Evolutionary conservation across 2,888 invertebrate species (phyloP), one percentile per base, ranked within the genome.

Genomic region (Diaperis boleti): DNA sequence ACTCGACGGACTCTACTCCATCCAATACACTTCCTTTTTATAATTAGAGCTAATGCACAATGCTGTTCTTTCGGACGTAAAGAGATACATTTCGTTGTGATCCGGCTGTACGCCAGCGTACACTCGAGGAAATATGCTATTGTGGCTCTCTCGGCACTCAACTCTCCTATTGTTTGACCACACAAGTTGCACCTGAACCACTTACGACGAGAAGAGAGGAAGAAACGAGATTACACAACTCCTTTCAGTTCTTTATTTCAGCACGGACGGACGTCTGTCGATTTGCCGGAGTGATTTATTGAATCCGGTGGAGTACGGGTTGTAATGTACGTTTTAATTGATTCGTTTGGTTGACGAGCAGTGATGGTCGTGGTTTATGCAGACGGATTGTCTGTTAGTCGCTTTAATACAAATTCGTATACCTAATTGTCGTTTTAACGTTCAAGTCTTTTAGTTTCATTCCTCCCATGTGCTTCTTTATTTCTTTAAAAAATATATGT

Each of bases 111-210:
- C n/a, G n/a, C n/a, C n/a, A n/a, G n/a, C n/a, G 37, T 31, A 35
- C 33, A 17, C 35, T 41, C 44, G 15, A 7, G 59, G 22, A 49
- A 59, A 49, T 60, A 44, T 60, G 52, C 52, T 29, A 60, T 60
- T 60, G 60, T 60, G 41, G 39, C 26, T 13, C 60, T 45, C 44
- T 60, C 54, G 11, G 41, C 60, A 60, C 60, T 60, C 54, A 50
- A 60, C 60, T 52, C 15, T 11, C 35, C 60, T 45, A 60, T 60
- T 60, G 52, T 60, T 41, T 44, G 60, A 60, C 60, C 60, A 60
- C 60, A 60, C 60, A 60, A 60, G 60, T 52, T 60, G 60, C 60
- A 60, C 60, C 60, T 60, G 60, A 60, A 44, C 60, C 52, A 60
- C 60, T 60, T 60, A 60, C 41, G 41, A 49, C 33, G 29, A 17